Conservation (phyloP, 2,113 vertebrate species). For the Plotosus lineatus region DNA sequence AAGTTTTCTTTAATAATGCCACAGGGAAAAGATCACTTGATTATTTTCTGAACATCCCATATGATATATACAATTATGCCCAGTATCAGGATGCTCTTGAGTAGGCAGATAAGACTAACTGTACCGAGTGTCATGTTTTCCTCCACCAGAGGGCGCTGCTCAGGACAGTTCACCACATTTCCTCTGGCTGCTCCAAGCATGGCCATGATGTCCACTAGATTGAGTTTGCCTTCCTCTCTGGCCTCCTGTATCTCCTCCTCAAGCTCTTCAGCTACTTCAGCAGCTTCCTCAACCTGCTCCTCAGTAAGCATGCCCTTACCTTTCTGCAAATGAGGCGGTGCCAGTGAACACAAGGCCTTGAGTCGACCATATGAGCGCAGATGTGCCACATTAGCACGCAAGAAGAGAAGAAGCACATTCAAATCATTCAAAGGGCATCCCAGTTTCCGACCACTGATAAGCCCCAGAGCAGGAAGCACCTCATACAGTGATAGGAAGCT, state of each 20-base stretch:
- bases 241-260: slow-evolving; percentile 71
- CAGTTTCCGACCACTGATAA: slow-evolving; percentile 83
- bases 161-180: slow-evolving; percentile 68
- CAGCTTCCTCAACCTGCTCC: slow-evolving; percentile 70
- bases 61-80: slow-evolving; percentile 71
- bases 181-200: slow-evolving; percentile 81
- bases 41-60: slow-evolving; percentile 77
- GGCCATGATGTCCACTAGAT: slow-evolving; percentile 93
- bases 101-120: slow-evolving; percentile 71
- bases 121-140: slow-evolving; percentile 78
- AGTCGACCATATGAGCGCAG: slow-evolving; percentile 88
- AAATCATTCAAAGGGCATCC: slow-evolving; percentile 92
- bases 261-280: slow-evolving; percentile 71
- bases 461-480: slow-evolving; percentile 89
- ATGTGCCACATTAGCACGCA: slow-evolving; percentile 84
- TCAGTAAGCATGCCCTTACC: slow-evolving; percentile 70
- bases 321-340: slow-evolving; percentile 75
- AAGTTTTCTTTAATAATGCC: background rate
- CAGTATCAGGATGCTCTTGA: slow-evolving; percentile 72
- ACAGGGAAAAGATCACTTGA: slow-evolving; percentile 58
- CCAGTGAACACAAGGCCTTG: slow-evolving; percentile 80
- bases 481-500: slow-evolving; percentile 87
- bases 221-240: slow-evolving; percentile 77
- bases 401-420: slow-evolving; percentile 89
- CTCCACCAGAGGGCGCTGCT: slow-evolving; percentile 74